phyloP scores from a whole-genome alignment of 2,888 invertebrate genomes.

The Nasonia oneida region DNA sequence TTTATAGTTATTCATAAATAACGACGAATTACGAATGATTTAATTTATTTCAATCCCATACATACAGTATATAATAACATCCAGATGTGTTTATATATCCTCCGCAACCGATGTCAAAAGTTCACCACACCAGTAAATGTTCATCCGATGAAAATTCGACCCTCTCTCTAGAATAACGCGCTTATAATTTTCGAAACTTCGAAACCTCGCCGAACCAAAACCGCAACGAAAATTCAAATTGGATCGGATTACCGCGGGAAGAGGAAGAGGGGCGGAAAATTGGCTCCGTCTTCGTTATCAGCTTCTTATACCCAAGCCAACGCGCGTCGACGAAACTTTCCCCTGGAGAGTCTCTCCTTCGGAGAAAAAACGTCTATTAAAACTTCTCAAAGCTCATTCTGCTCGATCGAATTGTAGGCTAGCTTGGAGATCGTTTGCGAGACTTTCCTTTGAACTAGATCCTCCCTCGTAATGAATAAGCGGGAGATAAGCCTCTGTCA shows the following conservation, averaged over 20 bases:
- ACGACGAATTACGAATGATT: neutral
- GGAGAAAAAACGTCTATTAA: constrained; percentile 9
- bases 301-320: neutral
- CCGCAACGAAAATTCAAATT: neutral
- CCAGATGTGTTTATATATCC: neutral
- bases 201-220: neutral
- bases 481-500: neutral
- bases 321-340: constrained; percentile 3
- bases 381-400: neutral
- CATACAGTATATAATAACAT: neutral
- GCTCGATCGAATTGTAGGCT: constrained; percentile 6
- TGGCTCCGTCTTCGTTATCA: constrained; percentile 15
- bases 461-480: neutral
- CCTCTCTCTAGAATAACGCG: neutral
- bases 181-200: constrained; percentile 2
- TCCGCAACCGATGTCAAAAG: neutral
- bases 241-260: neutral
- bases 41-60: neutral
- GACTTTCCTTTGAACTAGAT: constrained; percentile 1
- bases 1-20: neutral
- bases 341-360: neutral
- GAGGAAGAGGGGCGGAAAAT: neutral
- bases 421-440: neutral
- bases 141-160: neutral
- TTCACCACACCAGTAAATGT: neutral